A percentile compares a stretch with the other conserved stretches of the same genome.
phyloP scores from a whole-genome alignment of 2,888 invertebrate genomes.

The Sarcophaga subvicina region DNA sequence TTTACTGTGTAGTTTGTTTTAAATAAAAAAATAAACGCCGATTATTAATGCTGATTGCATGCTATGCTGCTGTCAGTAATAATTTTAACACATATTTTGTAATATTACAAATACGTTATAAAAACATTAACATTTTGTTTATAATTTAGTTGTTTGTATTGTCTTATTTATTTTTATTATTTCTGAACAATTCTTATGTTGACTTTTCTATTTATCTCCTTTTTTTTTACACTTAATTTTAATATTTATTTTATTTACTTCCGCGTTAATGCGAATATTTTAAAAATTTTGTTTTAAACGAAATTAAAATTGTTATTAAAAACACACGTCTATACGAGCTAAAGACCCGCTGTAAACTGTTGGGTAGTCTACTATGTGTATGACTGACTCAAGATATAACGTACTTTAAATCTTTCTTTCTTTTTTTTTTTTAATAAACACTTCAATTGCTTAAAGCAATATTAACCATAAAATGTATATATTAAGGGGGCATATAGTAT shows the following conservation, averaged over 20 bases:
- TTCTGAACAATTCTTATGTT: constrained; percentile 6
- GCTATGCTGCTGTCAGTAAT: background rate
- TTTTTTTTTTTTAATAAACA: constrained; percentile 11
- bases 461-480: background rate
- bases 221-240: background rate
- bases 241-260: constrained; percentile 52
- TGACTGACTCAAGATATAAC: constrained; percentile 21
- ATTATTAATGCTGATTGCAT: constrained; percentile 20
- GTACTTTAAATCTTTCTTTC: constrained; percentile 12
- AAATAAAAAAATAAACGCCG: constrained; percentile 22
- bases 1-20: constrained; percentile 10
- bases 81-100: background rate
- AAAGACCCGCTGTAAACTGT: constrained; percentile 61
- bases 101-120: background rate
- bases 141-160: background rate
- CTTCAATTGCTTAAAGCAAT: constrained; percentile 37
- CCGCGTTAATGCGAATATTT: constrained; percentile 27
- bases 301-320: constrained; percentile 32
- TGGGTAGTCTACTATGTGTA: background rate
- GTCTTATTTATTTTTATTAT: background rate
- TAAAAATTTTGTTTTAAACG: background rate
- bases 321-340: constrained; percentile 45
- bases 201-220: background rate
- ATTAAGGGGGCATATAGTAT: constrained; percentile 10
- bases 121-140: background rate